phyloP scores from a whole-genome alignment of 2,888 invertebrate species.

The Odontothrips loti region DNA sequence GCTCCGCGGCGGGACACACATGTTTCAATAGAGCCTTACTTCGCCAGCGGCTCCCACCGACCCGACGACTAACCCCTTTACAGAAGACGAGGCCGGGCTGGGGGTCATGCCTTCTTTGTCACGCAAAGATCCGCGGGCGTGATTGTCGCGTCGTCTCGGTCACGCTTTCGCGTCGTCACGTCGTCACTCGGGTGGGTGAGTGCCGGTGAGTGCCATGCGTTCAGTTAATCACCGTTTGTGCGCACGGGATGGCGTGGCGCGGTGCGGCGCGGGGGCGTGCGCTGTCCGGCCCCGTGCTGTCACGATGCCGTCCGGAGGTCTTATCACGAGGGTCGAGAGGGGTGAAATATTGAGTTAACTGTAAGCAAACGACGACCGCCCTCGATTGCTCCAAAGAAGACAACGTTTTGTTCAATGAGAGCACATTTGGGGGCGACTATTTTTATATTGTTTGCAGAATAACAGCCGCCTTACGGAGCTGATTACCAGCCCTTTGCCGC shows the following conservation, averaged over 20 bases:
- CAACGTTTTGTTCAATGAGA: too few species aligned
- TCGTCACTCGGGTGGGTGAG: neutral
- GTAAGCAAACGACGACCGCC: too few species aligned
- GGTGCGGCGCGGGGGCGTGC: neutral
- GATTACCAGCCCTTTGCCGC: too few species aligned
- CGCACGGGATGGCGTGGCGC: neutral
- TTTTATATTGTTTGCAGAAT: too few species aligned
- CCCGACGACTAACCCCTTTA: neutral
- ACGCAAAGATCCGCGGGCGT: neutral
- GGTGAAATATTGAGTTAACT: too few species aligned
- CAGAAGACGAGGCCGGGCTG: neutral
- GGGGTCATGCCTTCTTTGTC: neutral
- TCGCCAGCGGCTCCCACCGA: neutral
- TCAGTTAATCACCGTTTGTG: slow-evolving; percentile 19
- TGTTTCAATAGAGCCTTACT: too few species aligned
- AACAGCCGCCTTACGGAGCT: too few species aligned
- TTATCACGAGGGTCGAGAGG: too few species aligned
- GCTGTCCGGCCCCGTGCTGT: neutral
- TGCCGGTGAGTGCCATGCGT: neutral
- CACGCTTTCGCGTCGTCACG: slow-evolving; percentile 6
- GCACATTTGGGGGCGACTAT: too few species aligned
- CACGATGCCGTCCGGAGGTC: neutral
- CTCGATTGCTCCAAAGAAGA: too few species aligned
- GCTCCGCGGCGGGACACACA: too few species aligned
- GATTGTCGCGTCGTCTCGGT: neutral